phyloP scores from a whole-genome alignment of 2,888 invertebrate species.

The Parascotia fuliginaria region DNA sequence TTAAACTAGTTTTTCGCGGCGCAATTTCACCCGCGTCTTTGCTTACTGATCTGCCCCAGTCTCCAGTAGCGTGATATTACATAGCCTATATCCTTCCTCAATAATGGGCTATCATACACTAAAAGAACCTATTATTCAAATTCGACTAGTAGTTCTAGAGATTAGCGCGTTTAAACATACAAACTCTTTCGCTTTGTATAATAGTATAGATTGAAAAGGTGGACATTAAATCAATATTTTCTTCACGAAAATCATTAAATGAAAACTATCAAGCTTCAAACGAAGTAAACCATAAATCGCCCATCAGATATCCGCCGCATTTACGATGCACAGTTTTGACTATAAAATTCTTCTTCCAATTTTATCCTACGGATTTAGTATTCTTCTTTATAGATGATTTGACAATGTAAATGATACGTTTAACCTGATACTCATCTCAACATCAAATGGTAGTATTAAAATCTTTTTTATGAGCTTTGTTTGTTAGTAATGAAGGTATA shows the following conservation, averaged over 20 bases:
- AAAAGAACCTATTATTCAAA: no score
- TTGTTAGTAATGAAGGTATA: neutral
- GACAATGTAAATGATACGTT: conserved; percentile 37
- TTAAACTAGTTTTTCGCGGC: no score
- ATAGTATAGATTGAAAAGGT: no score
- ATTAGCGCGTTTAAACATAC: no score
- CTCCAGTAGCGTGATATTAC: no score
- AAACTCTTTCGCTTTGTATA: no score
- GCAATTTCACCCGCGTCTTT: no score
- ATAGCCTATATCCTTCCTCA: no score
- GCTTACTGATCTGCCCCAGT: no score
- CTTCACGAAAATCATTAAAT: conserved; percentile 8
- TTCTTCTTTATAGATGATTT: conserved; percentile 33
- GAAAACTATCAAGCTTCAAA: conserved; percentile 20
- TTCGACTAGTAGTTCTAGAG: no score
- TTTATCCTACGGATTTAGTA: conserved; percentile 28
- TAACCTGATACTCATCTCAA: conserved; percentile 27
- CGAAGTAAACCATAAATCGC: conserved; percentile 29
- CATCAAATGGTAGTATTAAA: conserved; percentile 1
- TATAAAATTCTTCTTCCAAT: conserved; percentile 28
- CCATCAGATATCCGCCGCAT: conserved; percentile 31
- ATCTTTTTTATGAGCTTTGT: neutral
- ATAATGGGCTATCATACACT: no score
- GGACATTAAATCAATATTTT: neutral
- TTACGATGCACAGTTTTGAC: conserved; percentile 38